Evolutionary conservation across 2,797 vertebrate genomes (phyloP), one percentile per base, ranked within the genome.

Genomic region (Dendrocincla fuliginosa): DNA sequence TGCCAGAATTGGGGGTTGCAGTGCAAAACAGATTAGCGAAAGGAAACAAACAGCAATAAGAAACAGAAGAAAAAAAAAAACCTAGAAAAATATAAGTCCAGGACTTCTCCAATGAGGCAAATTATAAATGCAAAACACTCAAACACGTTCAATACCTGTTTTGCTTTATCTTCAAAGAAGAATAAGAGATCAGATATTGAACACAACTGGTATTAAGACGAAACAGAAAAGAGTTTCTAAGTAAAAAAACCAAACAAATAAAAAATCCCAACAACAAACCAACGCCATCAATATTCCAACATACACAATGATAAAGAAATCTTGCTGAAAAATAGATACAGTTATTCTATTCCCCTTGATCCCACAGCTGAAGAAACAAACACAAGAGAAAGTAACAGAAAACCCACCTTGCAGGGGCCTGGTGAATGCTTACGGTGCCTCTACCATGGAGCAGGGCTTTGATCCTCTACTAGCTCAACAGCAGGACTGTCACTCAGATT

Each of bases 391-490:
- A 50, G 17, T 0, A 68, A 37, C 10, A 67, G 30, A 37, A 41
- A 25, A 1, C 0, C 13, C 17, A 13, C 8, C 5, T 1, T 22
- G 33, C 20, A 64, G 50, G 3, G 8, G 15, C 23, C 44, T 60
- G 32, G n/a, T 2, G 6, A 60, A 30, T 0, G 2, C 42, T 47
- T 19, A 7, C 7, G 16, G 22, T 3, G 8, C 39, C 24, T 61
- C 47, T 39, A 4, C 23, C 27, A 39, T 5, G 0, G 1, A 57
- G 53, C n/a, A 41, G 44, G 15, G 27, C 33, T 91, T 80, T 42
- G 13, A 74, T 53, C 46, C 47, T 9, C 19, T n/a, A 16, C 3
- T 1, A 78, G 3, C n/a, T 30, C 49, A 44, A 56, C 20, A 75
- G 53, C 18, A 71, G 6, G 56, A 28, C 1, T 41, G 20, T 17